phyloP scores from a whole-genome alignment of 2,888 invertebrate genomes.

The Eurytoma californica region DNA sequence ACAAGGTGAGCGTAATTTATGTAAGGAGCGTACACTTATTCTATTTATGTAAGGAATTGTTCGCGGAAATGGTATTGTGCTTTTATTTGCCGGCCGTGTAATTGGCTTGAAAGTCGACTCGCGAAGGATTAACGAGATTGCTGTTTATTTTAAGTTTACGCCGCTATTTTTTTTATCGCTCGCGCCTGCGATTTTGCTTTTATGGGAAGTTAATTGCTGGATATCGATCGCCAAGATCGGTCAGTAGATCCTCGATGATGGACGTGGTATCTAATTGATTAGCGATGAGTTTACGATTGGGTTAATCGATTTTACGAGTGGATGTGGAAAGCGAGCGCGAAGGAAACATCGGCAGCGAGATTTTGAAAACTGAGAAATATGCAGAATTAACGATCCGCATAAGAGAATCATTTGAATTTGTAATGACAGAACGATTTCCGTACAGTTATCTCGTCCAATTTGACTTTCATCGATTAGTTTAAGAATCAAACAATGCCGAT shows the following conservation, averaged over 20 bases:
- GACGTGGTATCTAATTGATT: too few relatives aligned
- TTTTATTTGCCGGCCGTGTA: constrained; percentile 28
- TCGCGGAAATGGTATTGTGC: constrained; percentile 38
- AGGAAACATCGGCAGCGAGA: too few relatives aligned
- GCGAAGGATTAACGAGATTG: too few relatives aligned
- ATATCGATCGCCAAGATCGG: too few relatives aligned
- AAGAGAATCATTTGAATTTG: constrained; percentile 3
- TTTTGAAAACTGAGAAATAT: neutral
- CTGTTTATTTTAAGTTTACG: too few relatives aligned
- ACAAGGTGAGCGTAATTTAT: constrained; percentile 47
- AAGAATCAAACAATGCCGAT: neutral
- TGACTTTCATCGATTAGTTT: neutral
- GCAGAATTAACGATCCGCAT: neutral
- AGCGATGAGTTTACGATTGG: too few relatives aligned
- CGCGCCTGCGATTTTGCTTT: too few relatives aligned
- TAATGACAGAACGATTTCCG: neutral
- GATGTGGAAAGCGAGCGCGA: too few relatives aligned
- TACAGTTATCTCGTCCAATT: neutral
- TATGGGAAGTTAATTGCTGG: too few relatives aligned
- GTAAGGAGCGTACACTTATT: constrained; percentile 16
- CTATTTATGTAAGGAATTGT: constrained; percentile 49
- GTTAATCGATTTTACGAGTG: too few relatives aligned
- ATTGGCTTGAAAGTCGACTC: constrained; percentile 23
- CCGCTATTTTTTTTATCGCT: too few relatives aligned
- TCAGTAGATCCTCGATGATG: too few relatives aligned